These are phyloP conservation scores for Sialia sialis DNA, from an alignment of 2,113 vertebrate genomes.

Conservation along the genomic window DNA sequence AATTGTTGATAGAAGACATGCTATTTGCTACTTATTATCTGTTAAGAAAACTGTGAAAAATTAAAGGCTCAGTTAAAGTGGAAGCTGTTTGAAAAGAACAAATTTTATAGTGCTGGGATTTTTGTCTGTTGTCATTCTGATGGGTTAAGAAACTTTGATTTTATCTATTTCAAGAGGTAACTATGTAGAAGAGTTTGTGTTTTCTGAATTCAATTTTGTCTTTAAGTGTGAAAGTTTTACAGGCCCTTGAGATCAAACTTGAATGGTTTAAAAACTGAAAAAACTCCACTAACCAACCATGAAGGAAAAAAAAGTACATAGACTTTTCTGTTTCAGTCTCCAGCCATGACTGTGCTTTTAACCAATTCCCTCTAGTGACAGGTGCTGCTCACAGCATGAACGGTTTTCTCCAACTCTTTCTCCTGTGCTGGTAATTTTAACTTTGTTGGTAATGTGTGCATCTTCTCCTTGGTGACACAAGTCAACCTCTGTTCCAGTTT, in stretches of 20 bases:
- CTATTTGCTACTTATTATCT: conserved; percentile 66
- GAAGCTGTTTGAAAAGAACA: conserved; percentile 76
- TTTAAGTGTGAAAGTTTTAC: background rate
- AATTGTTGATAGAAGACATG: conserved; percentile 68
- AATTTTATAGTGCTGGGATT: background rate
- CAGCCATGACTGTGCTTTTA: background rate
- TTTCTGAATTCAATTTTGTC: background rate
- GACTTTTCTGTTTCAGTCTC: background rate
- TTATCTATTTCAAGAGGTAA: background rate
- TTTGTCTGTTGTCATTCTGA: background rate
- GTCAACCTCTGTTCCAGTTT: background rate
- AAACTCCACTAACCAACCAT: background rate
- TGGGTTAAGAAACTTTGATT: background rate
- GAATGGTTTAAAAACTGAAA: background rate
- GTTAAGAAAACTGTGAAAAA: conserved; percentile 76
- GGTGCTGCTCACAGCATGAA: background rate
- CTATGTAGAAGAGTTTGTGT: background rate
- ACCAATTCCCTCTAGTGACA: background rate
- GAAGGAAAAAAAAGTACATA: no score
- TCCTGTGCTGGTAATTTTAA: background rate
- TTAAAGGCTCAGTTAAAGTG: conserved; percentile 74
- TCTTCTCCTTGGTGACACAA: background rate
- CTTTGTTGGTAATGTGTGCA: background rate
- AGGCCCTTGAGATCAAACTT: background rate
- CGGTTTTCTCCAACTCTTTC: background rate